Conservation (phyloP, 2,113 vertebrate genomes). For the Herpailurus yagouaroundi region DNA sequence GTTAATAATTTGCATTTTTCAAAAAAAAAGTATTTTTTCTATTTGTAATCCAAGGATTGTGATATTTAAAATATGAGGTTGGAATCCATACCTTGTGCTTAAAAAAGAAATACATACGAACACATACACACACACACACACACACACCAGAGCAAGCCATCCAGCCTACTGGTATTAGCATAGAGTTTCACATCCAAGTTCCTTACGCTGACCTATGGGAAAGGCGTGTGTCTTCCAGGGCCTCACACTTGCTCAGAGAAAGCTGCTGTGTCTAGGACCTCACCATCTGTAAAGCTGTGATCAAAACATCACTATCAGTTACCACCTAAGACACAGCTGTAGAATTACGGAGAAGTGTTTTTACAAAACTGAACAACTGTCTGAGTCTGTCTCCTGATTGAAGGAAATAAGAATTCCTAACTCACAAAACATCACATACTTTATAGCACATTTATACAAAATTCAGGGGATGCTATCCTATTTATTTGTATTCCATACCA, state of each 20-base stretch:
- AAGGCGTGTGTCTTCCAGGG: constrained; percentile 6
- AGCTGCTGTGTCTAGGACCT: neutral
- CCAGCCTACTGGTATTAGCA: neutral
- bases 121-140: neutral
- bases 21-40: constrained; percentile 18
- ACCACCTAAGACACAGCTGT: constrained; percentile 70
- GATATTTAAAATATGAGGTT: neutral
- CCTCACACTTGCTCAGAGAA: constrained; percentile 33
- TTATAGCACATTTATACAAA: neutral
- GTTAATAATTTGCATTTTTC: neutral
- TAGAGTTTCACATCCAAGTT: neutral
- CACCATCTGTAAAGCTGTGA: constrained; percentile 46
- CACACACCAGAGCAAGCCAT: neutral
- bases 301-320: constrained; percentile 70
- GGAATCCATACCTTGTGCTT: neutral
- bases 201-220: neutral
- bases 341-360: constrained; percentile 41
- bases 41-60: neutral
- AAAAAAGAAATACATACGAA: neutral
- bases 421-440: neutral
- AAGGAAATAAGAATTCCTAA: constrained; percentile 14
- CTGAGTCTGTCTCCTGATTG: constrained; percentile 35
- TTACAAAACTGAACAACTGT: constrained; percentile 57
- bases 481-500: neutral
- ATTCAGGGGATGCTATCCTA: neutral